Conservation (phyloP, 2,888 invertebrate genomes). For the Acanthosepion esculentum region DNA sequence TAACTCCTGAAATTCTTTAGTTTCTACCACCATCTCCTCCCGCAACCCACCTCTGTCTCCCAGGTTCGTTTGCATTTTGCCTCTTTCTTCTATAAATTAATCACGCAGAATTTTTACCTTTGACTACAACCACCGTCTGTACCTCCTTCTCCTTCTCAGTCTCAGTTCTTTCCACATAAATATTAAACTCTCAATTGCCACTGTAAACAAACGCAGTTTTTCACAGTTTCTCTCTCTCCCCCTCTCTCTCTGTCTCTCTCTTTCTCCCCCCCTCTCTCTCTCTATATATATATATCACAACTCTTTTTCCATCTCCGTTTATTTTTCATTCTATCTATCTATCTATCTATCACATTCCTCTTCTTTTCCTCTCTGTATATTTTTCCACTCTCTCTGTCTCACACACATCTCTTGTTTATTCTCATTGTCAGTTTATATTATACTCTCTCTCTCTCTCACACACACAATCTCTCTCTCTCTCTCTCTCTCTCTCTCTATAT, state of each 20-base stretch:
- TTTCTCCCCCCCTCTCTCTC: background rate
- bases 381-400: too few species aligned
- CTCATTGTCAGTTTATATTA: too few species aligned
- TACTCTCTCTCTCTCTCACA: too few species aligned
- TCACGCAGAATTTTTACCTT: background rate
- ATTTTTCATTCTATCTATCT: background rate
- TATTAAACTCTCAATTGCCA: background rate
- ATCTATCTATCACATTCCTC: background rate
- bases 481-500: too few species aligned
- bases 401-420: too few species aligned
- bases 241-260: too few species aligned
- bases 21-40: background rate
- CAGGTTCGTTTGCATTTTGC: background rate
- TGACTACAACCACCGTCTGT: background rate
- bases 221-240: too few species aligned
- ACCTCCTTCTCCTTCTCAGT: background rate
- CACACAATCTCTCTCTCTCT: too few species aligned
- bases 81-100: too few species aligned
- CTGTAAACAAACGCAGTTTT: too few species aligned
- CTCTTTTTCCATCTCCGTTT: background rate
- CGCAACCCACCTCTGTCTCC: background rate
- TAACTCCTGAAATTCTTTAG: background rate
- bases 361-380: background rate
- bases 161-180: background rate
- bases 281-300: too few species aligned